Percentiles rank a stretch among this genome's conserved stretches.
Conservation (phyloP, 2,797 vertebrate genomes). For the Falco naumanni region DNA sequence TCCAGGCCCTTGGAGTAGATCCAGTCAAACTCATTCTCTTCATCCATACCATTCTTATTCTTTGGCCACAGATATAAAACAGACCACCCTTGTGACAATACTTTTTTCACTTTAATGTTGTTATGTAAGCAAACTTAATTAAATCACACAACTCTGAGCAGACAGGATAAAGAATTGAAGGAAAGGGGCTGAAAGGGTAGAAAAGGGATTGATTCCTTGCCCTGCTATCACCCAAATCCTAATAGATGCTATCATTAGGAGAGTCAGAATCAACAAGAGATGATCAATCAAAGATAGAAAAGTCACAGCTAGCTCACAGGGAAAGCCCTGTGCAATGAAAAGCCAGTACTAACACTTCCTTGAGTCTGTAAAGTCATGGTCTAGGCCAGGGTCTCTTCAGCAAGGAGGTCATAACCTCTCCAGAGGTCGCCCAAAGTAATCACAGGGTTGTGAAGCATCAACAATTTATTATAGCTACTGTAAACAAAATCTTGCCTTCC, state of each 20-base stretch:
- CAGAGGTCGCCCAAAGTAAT: background rate
- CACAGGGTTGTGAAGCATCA: background rate
- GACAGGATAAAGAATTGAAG: background rate
- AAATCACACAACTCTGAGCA: background rate
- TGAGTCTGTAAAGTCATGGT: background rate
- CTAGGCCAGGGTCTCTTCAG: background rate
- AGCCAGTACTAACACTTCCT: background rate
- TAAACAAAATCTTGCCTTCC: background rate
- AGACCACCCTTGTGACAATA: background rate
- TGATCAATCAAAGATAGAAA: background rate
- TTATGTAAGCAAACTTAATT: background rate
- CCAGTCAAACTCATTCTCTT: background rate
- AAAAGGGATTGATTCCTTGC: background rate
- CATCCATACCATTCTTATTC: background rate
- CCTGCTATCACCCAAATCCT: background rate
- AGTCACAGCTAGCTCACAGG: background rate
- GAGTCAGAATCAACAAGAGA: background rate
- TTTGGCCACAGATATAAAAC: background rate
- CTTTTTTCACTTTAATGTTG: background rate
- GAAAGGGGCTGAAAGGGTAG: background rate
- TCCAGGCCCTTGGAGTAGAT: background rate
- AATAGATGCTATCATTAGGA: background rate
- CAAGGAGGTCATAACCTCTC: background rate
- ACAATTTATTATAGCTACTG: background rate
- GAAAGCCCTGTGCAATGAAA: background rate